Evolutionary conservation across 1,140 invertebrate genomes (phyloP), one percentile per base, ranked within the genome.

Genomic region (Magallana gigas): DNA sequence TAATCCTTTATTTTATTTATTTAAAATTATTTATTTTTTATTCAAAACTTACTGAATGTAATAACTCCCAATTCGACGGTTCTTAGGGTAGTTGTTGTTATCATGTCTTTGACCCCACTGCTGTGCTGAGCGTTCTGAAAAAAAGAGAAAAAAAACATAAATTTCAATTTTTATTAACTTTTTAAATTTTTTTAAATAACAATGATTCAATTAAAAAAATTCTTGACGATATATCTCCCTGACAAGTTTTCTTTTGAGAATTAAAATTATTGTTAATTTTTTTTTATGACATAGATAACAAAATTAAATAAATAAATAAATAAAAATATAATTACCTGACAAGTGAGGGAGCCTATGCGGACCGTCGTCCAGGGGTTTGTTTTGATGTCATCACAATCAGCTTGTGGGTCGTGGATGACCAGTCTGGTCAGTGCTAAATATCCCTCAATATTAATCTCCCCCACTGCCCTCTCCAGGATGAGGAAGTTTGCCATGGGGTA

Each of bases 301-400:
- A 62, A 62, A 62, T 14, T 62, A 62, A 62, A 62, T 62, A 62
- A 62, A 62, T 48, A 48, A 48, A 48, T 2, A 48, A 48, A 48
- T n/a, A 62, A 62, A 62, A 62, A 62, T 62, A 62, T 62, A 62
- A 62, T 62, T 62, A 62, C 60, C 60, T 62, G 60, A 62, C 60
- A 62, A 9, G 60, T 62, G 60, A 62, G 60, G 60, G 60, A 62
- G 11, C 60, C 60, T 62, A 62, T 62, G 8, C 60, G 14, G 8
- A 62, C 60, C 60, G 60, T 62, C 60, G 60, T 62, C 60, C 60
- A 62, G 60, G 60, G 8, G 60, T 62, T 62, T 11, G 60, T 12
- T 9, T 9, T 62, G 60, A 62, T 62, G 59, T 12, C 59, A 9
- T 62, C 59, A n/a, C 59, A 62, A 62, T 23, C 23, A 23, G 23